Percentiles rank a stretch among this genome's conserved stretches.
phyloP scores from a whole-genome alignment of 2,113 vertebrate species.

The Lipophrys pholis region DNA sequence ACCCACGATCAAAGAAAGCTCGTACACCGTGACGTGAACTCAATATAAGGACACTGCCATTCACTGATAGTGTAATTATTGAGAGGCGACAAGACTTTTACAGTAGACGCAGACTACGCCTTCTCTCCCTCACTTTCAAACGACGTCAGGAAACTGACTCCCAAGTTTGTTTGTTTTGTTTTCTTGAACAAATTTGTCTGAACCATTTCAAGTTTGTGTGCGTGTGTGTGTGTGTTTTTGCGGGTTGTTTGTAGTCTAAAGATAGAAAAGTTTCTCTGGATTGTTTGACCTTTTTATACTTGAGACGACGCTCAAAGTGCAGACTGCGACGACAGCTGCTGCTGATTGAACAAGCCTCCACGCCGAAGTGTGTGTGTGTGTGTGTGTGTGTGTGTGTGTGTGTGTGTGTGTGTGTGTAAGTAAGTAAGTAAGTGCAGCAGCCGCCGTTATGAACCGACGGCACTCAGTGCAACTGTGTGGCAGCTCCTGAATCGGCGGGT shows the following conservation, averaged over 20 bases:
- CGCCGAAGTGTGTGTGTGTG: not conserved
- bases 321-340: conserved; percentile 19
- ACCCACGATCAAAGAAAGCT: conserved; percentile 54
- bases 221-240: conserved; percentile 45
- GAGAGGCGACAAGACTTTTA: conserved; percentile 39
- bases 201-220: conserved; percentile 60
- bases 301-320: conserved; percentile 35
- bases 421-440: not conserved
- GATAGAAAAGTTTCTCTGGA: conserved; percentile 26
- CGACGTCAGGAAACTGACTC: conserved; percentile 34
- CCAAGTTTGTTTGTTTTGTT: conserved; percentile 22
- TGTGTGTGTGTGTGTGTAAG: not conserved
- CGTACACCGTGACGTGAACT: conserved; percentile 44
- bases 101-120: conserved; percentile 42
- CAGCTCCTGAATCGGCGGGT: no score
- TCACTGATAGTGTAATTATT: conserved; percentile 58
- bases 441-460: conserved; percentile 2
- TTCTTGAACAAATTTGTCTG: conserved; percentile 26
- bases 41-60: conserved; percentile 62
- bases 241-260: conserved; percentile 48
- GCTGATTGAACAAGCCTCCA: conserved; percentile 32
- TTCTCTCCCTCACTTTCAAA: conserved; percentile 39
- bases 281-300: conserved; percentile 20
- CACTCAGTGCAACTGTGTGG: not conserved
- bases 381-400: no score